A percentile compares a stretch with the other conserved stretches of the same genome.
Conservation (phyloP, 2,888 invertebrate species). For the Diarsia dahlii region DNA sequence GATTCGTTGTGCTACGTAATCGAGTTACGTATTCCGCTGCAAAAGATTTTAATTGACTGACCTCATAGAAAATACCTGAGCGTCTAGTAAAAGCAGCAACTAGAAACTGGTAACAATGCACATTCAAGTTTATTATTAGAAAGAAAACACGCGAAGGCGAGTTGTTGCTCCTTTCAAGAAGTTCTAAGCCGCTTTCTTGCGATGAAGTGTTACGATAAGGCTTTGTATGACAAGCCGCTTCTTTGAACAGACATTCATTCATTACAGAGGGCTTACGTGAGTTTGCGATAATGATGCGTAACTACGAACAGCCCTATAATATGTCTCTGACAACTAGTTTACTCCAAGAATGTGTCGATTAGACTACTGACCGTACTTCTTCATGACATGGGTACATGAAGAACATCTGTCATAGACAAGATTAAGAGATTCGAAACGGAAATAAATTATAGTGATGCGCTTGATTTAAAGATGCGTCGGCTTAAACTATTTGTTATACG, state of each 20-base stretch:
- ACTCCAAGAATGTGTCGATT: conserved; percentile 38
- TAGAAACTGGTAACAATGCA: conserved; percentile 23
- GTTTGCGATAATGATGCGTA: conserved; percentile 50
- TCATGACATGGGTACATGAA: conserved; percentile 24
- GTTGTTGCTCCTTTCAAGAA: conserved; percentile 5
- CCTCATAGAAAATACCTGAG: conserved; percentile 47
- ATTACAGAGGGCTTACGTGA: conserved; percentile 40
- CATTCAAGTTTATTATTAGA: conserved; percentile 22
- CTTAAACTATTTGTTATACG: conserved; percentile 22
- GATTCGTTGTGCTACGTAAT: conserved; percentile 51
- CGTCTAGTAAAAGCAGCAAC: conserved; percentile 15
- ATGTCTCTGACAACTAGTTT: conserved; percentile 25
- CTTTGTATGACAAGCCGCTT: conserved; percentile 44
- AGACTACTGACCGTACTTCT: conserved; percentile 47
- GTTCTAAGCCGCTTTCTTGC: conserved; percentile 37
- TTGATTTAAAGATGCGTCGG: conserved; percentile 32
- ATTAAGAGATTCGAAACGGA: conserved; percentile 43
- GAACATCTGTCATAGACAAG: conserved; percentile 55
- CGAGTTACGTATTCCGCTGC: conserved; percentile 41
- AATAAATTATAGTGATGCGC: conserved; percentile 45
- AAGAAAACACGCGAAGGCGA: conserved; percentile 8
- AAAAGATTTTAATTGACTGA: conserved; percentile 46
- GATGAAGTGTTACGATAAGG: conserved; percentile 42
- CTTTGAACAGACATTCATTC: conserved; percentile 44
- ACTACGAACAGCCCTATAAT: conserved; percentile 40